A percentile compares a stretch with the other conserved stretches of the same genome.
Evolutionary conservation across 2,797 vertebrate species (phyloP).

Genomic region (Danio jaintianensis): DNA sequence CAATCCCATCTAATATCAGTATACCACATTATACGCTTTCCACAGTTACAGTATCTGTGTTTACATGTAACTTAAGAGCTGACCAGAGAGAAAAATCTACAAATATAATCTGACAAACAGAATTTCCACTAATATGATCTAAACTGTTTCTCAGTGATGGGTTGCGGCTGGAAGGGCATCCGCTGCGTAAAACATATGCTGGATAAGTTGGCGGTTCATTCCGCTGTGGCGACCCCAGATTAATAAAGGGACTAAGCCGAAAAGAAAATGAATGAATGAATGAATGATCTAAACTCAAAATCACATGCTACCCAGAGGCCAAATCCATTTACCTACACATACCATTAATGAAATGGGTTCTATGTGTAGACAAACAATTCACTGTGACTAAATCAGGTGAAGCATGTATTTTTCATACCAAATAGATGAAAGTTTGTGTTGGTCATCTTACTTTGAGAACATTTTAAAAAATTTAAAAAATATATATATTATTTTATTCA

Average conservation of each 20-base stretch:
- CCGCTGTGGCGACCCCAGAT: too few relatives aligned
- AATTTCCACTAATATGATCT: too few relatives aligned
- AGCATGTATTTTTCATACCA: neutral
- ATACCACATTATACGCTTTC: neutral
- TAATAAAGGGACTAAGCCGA: too few relatives aligned
- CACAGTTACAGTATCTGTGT: neutral
- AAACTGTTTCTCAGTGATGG: too few relatives aligned
- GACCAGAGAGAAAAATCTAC: neutral
- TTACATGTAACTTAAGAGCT: neutral
- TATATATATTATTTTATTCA: too few relatives aligned
- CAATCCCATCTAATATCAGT: conserved; percentile 13
- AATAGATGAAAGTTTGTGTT: neutral
- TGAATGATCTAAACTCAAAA: neutral
- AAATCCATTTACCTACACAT: conserved; percentile 19
- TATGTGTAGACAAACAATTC: neutral
- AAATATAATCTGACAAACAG: neutral
- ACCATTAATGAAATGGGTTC: conserved; percentile 11
- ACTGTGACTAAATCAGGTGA: conserved; percentile 19
- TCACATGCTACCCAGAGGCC: neutral
- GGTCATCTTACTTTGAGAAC: too few relatives aligned
- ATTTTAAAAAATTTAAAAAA: too few relatives aligned
- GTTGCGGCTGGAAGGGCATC: too few relatives aligned
- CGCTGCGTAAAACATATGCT: too few relatives aligned
- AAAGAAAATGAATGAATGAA: too few relatives aligned
- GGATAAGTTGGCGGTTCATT: too few relatives aligned